A percentile compares a stretch with the other conserved stretches of the same genome.
Conservation (phyloP, 2,113 vertebrate species). For the Pachyramphus minor region DNA sequence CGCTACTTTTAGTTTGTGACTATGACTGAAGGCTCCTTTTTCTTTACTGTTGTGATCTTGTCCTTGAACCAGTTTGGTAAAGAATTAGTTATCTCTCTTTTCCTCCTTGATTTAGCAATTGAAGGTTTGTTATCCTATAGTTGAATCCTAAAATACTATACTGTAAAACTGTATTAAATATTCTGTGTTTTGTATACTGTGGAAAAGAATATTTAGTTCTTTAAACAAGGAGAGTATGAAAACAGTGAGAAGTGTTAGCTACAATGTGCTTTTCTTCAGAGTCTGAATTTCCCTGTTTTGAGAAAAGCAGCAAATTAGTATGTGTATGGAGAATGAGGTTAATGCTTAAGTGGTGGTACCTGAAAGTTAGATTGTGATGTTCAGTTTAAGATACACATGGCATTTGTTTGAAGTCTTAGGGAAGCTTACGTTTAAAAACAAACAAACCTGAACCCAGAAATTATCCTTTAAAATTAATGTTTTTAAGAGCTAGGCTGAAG, state of each 20-base stretch:
- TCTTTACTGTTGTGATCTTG: not conserved
- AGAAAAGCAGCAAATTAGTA: not conserved
- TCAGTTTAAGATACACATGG: not conserved
- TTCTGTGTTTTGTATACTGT: not conserved
- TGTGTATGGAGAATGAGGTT: not conserved
- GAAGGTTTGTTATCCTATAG: not conserved
- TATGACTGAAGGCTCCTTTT: not conserved
- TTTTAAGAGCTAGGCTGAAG: conserved; percentile 41
- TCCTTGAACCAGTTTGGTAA: not conserved
- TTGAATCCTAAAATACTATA: not conserved
- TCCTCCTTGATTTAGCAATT: not conserved
- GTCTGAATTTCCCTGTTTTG: not conserved
- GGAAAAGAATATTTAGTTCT: not conserved
- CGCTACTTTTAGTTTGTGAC: not conserved
- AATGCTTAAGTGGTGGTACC: not conserved
- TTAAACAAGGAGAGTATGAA: not conserved
- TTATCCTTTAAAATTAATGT: not conserved
- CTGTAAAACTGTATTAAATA: not conserved
- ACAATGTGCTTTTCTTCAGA: not conserved
- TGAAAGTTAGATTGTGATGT: not conserved
- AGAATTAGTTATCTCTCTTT: not conserved
- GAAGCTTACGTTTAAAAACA: not conserved
- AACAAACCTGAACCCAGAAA: not conserved
- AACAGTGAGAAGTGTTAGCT: not conserved
- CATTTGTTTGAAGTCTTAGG: not conserved